Evolutionary conservation across 2,797 vertebrate genomes (phyloP).

Genomic region (Helarctos malayanus): DNA sequence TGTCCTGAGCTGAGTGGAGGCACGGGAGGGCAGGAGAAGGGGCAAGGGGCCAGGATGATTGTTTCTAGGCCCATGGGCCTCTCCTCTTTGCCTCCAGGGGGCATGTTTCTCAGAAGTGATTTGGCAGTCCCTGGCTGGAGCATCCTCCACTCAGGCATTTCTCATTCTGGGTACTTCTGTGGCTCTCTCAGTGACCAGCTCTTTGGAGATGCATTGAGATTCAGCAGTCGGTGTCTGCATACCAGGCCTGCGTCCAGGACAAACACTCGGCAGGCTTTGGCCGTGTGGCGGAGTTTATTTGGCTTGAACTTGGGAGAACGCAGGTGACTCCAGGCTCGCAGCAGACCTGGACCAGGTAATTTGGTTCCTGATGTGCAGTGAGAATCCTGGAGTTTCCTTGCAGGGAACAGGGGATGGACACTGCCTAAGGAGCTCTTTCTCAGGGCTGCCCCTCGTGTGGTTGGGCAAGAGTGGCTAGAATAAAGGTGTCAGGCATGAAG

Average conservation of each 20-base stretch:
- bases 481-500: fast-evolving
- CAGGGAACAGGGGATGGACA: fast-evolving
- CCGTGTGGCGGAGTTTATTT: fast-evolving
- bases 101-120: background rate
- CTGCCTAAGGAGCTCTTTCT: background rate
- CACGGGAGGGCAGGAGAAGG: fast-evolving
- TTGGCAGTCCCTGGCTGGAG: no score
- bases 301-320: background rate
- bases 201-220: fast-evolving
- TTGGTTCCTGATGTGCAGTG: background rate
- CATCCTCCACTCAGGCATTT: fast-evolving
- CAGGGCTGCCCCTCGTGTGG: no score
- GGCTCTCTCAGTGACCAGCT: background rate
- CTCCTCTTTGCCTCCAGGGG: fast-evolving
- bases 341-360: no score
- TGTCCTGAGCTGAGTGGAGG: fast-evolving
- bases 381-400: background rate
- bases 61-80: fast-evolving
- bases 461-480: fast-evolving
- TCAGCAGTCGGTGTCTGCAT: fast-evolving
- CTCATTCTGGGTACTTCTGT: fast-evolving
- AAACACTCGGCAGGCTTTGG: fast-evolving
- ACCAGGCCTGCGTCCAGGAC: background rate
- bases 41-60: fast-evolving
- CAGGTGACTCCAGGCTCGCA: background rate